Conservation (phyloP, 2,113 vertebrate genomes). For the Amblyopsis rosae region DNA sequence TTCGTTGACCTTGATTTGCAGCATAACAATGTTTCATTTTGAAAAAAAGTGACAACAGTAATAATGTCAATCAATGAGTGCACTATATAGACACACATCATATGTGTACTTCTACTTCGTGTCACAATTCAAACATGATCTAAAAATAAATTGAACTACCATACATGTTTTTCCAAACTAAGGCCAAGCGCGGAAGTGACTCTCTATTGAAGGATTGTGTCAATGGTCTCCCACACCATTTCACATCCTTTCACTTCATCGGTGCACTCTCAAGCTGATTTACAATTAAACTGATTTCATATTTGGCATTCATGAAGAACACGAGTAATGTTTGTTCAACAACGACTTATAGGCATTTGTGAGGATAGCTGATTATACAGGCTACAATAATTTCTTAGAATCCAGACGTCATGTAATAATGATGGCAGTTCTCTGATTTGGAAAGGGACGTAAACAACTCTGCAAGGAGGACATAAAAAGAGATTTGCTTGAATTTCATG, state of each 20-base stretch:
- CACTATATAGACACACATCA: too few species aligned
- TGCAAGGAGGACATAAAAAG: not conserved
- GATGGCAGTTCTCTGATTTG: not conserved
- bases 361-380: not conserved
- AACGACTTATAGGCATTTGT: not conserved
- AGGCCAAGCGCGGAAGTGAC: not conserved
- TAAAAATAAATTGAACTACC: too few species aligned
- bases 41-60: too few species aligned
- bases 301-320: not conserved
- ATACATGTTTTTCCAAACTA: too few species aligned
- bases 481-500: not conserved
- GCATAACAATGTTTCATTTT: too few species aligned
- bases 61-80: too few species aligned
- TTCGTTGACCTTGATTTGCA: too few species aligned
- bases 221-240: conserved; percentile 6
- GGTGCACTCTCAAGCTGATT: not conserved
- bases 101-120: too few species aligned
- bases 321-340: not conserved
- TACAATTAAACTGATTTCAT: not conserved
- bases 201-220: too few species aligned
- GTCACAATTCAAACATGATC: too few species aligned
- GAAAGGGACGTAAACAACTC: not conserved
- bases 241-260: conserved; percentile 24
- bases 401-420: not conserved
- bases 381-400: not conserved